Evolutionary conservation across 1,140 invertebrate species (phyloP).

Genomic region (Hylaeus anthracinus): DNA sequence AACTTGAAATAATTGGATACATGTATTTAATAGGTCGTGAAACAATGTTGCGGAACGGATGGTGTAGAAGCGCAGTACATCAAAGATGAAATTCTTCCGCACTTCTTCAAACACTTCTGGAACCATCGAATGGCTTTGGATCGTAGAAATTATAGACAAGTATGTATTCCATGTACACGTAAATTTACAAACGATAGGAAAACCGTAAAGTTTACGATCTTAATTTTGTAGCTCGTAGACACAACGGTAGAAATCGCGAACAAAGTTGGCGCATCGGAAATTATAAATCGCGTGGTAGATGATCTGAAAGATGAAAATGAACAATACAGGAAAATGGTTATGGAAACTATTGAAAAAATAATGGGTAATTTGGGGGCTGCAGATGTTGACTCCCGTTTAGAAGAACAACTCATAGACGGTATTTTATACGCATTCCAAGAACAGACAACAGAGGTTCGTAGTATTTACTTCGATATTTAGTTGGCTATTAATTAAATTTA

Average conservation of each 20-base stretch:
- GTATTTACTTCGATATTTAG: slow-evolving; percentile 20
- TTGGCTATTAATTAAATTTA: not conserved
- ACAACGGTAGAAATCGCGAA: slow-evolving; percentile 99
- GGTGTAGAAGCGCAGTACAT: slow-evolving; percentile 99
- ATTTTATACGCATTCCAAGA: slow-evolving; percentile 99
- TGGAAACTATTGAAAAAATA: slow-evolving; percentile 99
- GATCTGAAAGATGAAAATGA: slow-evolving; percentile 99
- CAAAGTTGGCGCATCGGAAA: slow-evolving; percentile 99
- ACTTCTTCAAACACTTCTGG: slow-evolving; percentile 99
- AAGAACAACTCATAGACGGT: slow-evolving; percentile 99
- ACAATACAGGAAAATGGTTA: slow-evolving; percentile 99
- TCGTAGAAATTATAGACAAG: slow-evolving; percentile 97
- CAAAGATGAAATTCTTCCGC: slow-evolving; percentile 98
- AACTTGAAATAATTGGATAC: not conserved
- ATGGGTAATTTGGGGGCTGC: slow-evolving; percentile 98
- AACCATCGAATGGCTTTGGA: slow-evolving; percentile 99
- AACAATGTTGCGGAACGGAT: slow-evolving; percentile 99
- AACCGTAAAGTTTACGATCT: slow-evolving; percentile 21
- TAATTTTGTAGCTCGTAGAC: slow-evolving; percentile 90
- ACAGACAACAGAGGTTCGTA: slow-evolving; percentile 96
- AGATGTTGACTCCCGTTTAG: slow-evolving; percentile 97
- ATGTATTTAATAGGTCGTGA: slow-evolving; percentile 90
- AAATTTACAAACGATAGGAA: not conserved
- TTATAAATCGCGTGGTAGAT: slow-evolving; percentile 98
- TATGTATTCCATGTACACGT: slow-evolving; percentile 36